Percentiles rank a stretch among this genome's conserved stretches.
Evolutionary conservation across 1,140 invertebrate genomes (phyloP).

Genomic region (Sitodiplosis mosellana): DNA sequence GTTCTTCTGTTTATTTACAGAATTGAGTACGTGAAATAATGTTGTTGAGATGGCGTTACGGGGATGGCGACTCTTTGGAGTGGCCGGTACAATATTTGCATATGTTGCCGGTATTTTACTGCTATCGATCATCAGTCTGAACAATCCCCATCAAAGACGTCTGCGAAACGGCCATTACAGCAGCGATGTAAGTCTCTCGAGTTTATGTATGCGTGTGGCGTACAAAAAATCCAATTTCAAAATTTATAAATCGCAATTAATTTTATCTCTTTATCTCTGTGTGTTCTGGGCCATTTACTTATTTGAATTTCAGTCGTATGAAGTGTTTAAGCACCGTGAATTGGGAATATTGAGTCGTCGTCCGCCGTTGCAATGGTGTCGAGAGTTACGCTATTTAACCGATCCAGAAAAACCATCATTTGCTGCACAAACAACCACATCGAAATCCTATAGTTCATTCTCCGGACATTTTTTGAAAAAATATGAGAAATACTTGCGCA

Average conservation of each 20-base stretch:
- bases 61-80: slow-evolving; percentile 31
- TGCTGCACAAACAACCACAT: not conserved
- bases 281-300: not conserved
- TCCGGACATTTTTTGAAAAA: not conserved
- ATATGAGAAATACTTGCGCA: not conserved
- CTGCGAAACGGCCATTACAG: slow-evolving; percentile 13
- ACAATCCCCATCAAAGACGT: slow-evolving; percentile 25
- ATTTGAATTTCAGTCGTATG: not conserved
- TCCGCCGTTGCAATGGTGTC: slow-evolving; percentile 4
- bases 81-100: slow-evolving; percentile 29
- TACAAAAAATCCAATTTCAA: not conserved
- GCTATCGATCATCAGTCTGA: slow-evolving; percentile 33
- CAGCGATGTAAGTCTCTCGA: slow-evolving; percentile 13
- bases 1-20: too few species aligned
- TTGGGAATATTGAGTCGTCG: not conserved
- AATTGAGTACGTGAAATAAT: too few species aligned
- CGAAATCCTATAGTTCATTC: not conserved
- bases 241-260: not conserved
- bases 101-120: slow-evolving; percentile 34
- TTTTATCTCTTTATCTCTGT: not conserved
- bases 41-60: slow-evolving; percentile 19
- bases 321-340: not conserved
- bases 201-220: not conserved
- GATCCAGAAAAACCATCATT: not conserved
- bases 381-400: not conserved